Conservation (phyloP, 2,888 invertebrate genomes). For the Habrosyne pyritoides region DNA sequence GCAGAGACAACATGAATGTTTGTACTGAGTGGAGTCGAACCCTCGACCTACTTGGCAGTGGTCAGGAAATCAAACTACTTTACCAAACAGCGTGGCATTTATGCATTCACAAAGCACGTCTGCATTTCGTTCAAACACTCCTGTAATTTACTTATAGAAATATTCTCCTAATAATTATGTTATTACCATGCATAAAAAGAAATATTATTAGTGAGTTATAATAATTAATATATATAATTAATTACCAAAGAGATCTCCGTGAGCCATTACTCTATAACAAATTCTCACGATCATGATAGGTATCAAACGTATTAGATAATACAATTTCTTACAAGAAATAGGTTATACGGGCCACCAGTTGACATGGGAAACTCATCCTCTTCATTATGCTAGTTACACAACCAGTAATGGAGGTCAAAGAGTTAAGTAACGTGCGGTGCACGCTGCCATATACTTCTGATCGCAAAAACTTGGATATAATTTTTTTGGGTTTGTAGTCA, state of each 20-base stretch:
- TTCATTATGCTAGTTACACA: conserved; percentile 46
- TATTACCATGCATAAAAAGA: not conserved
- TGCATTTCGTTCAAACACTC: too few relatives aligned
- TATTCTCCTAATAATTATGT: not conserved
- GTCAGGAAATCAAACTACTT: too few relatives aligned
- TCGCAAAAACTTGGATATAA: conserved; percentile 26
- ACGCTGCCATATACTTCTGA: conserved; percentile 27
- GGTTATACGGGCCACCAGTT: conserved; percentile 27
- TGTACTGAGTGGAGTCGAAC: too few relatives aligned
- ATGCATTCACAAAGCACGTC: too few relatives aligned
- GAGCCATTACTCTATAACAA: not conserved
- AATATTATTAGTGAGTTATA: not conserved
- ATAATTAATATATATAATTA: too few relatives aligned
- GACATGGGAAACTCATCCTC: conserved; percentile 49
- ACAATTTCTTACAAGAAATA: conserved; percentile 8
- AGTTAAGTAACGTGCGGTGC: conserved; percentile 52
- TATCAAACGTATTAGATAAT: conserved; percentile 5
- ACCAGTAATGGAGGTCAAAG: conserved; percentile 61
- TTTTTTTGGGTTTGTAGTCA: not conserved
- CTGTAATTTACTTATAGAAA: too few relatives aligned
- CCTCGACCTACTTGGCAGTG: too few relatives aligned
- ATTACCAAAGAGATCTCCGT: not conserved
- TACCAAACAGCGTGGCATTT: too few relatives aligned
- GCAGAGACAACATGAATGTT: too few relatives aligned
- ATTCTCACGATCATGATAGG: conserved; percentile 7